Base-by-base conservation (phyloP, 2,888 invertebrate species). In the Formica aserva region DNA sequence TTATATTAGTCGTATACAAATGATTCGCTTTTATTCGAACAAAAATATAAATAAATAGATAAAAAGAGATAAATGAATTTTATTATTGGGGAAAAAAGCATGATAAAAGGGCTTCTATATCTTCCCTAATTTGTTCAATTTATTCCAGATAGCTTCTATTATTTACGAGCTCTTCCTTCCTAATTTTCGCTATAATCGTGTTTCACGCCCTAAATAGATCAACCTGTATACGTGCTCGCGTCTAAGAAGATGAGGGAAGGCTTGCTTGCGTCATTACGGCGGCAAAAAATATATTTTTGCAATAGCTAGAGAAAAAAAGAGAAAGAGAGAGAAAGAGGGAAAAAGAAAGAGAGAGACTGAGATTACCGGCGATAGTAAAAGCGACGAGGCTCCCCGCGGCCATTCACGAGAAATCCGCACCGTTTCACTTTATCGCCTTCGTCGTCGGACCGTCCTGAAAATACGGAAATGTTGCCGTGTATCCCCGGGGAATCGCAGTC, bases 351-450 rank as follows among this genome's bases (percentile, higher is more conserved):
- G 8, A 60, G 80, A 45, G 74, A 63, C 18, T 48, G 38, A 77
- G 86, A 88, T 90, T 83, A 84, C 77, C 71, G 76, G 66, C 55
- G 86, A 86, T 83, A 85, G 81, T 55, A 84, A 77, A 67, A 77
- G 55, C 62, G 77, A 86, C 66, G 84, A 86, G 85, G 82, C 85
- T 83, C 48, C 76, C 83, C 52, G 66, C 63, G 80, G 85, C 84
- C 85, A 86, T 90, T 88, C 85, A 26, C 75, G 63, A 84, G 45
- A 85, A 89, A 86, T 89, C 88, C 86, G 75, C 82, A 74, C 85
- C 89, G 87, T 90, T 90, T 87, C 88, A 85, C 85, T 90, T 90
- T 90, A 90, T 90, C 90, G 89, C 65, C 52, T 86, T 60, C 80
- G 86, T 90, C 84, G 86, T 89, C 87, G 83, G 83, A 65, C 82